These are phyloP conservation scores for Leptinotarsa juncta DNA, from an alignment of 2,888 invertebrate species.

Conservation along the genomic window DNA sequence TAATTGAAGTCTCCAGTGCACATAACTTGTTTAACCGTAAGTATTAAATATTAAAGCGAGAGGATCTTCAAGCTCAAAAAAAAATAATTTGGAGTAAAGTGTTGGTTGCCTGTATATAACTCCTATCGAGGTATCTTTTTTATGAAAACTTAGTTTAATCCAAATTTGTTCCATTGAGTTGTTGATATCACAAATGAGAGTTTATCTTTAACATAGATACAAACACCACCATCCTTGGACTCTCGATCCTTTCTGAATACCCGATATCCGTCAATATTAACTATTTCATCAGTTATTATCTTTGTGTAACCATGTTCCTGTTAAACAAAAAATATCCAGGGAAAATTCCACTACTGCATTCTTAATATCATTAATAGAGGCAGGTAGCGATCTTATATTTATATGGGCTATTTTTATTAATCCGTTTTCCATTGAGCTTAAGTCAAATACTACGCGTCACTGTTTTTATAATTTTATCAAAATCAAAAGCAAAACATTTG, in stretches of 20 bases:
- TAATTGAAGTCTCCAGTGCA: not conserved
- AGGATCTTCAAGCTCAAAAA: not conserved
- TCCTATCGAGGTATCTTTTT: not conserved
- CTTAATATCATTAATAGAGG: no score
- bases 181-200: not conserved
- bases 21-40: not conserved
- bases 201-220: not conserved
- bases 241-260: not conserved
- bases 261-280: no score
- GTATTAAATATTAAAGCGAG: not conserved
- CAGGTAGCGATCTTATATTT: no score
- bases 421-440: no score
- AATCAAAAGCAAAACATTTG: not conserved
- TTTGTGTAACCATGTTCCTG: no score
- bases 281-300: no score
- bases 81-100: not conserved
- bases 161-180: not conserved
- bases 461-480: not conserved
- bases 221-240: not conserved
- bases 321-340: no score
- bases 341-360: no score
- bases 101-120: not conserved
- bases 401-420: no score
- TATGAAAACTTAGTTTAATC: not conserved
- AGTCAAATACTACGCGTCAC: not conserved